Evolutionary conservation across 2,888 invertebrate species (phyloP).

Genomic region (Mantis religiosa): DNA sequence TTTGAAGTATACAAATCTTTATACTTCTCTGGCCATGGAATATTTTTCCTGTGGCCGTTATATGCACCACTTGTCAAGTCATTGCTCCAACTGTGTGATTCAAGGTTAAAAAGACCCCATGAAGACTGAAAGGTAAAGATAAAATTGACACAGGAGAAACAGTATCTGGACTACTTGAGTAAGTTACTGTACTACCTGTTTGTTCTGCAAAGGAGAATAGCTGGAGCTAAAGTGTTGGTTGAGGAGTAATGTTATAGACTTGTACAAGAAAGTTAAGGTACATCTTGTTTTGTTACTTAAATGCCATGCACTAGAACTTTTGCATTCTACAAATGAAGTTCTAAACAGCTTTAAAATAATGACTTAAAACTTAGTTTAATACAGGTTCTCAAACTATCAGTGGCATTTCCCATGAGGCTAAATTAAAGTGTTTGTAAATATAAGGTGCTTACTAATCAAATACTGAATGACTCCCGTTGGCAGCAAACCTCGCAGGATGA

Average conservation of each 20-base stretch:
- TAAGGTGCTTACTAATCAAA: neutral
- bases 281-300: neutral
- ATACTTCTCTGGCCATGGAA: conserved; percentile 64
- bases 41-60: conserved; percentile 63
- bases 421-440: neutral
- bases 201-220: neutral
- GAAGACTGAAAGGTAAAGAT: conserved; percentile 2
- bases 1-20: conserved; percentile 58
- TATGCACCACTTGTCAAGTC: conserved; percentile 44
- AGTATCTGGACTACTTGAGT: conserved; percentile 3
- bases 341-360: neutral
- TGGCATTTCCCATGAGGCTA: neutral
- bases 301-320: neutral
- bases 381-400: neutral
- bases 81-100: conserved; percentile 10
- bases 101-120: neutral
- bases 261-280: neutral
- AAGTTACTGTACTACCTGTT: neutral
- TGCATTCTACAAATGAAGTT: neutral
- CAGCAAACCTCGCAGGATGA: neutral
- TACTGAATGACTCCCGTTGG: neutral
- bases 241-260: neutral
- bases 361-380: neutral
- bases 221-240: neutral
- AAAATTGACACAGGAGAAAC: neutral